phyloP scores from a whole-genome alignment of 2,888 invertebrate species.

The Ptychoptera contaminata region DNA sequence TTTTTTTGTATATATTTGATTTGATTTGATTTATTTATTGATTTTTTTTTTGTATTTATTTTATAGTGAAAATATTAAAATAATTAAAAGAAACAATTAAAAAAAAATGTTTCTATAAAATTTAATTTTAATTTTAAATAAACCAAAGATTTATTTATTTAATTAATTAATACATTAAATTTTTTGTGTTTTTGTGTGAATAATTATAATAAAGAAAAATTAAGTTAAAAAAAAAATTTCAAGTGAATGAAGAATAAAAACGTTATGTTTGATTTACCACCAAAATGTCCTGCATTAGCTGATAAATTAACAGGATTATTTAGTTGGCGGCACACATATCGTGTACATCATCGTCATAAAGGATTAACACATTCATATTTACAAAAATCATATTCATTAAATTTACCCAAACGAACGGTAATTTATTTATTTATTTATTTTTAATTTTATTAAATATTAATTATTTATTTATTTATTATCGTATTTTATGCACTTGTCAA shows the following conservation, averaged over 20 bases:
- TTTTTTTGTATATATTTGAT: too few relatives aligned
- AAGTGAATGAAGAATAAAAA: conserved; percentile 5
- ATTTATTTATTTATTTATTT: too few relatives aligned
- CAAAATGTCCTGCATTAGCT: conserved; percentile 59
- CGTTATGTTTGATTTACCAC: conserved; percentile 43
- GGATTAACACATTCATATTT: conserved; percentile 32
- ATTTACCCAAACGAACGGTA: conserved; percentile 18
- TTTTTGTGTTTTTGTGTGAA: too few relatives aligned
- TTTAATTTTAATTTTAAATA: background rate
- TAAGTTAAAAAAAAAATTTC: conserved; percentile 6
- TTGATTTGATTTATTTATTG: too few relatives aligned
- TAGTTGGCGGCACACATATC: conserved; percentile 66
- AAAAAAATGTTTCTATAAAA: too few relatives aligned
- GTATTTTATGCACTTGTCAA: too few relatives aligned
- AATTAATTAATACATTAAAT: background rate
- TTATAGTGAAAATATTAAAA: too few relatives aligned
- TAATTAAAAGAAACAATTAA: too few relatives aligned
- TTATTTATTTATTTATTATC: too few relatives aligned
- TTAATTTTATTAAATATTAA: too few relatives aligned
- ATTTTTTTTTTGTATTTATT: too few relatives aligned
- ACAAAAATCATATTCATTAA: conserved; percentile 30
- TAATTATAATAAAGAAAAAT: background rate
- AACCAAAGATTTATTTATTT: background rate
- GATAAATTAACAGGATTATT: conserved; percentile 62
- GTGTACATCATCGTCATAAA: conserved; percentile 60